Percentiles rank a stretch among this genome's conserved stretches.
These are phyloP conservation scores for Pedetes capensis DNA, from an alignment of 2,113 vertebrate species.

Conservation along the genomic window DNA sequence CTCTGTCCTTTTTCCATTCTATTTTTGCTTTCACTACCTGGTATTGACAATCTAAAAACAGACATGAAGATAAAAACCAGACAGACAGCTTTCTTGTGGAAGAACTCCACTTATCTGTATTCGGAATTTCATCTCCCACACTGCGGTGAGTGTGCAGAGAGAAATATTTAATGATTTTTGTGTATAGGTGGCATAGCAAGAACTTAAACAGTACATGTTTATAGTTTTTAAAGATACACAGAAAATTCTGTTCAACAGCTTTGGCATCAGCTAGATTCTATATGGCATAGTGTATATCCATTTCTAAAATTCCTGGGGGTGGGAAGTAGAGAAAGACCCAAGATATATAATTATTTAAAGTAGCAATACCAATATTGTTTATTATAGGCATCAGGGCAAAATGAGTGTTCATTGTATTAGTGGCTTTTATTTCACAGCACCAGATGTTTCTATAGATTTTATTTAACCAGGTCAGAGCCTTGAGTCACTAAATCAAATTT, in stretches of 20 bases:
- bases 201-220: not conserved
- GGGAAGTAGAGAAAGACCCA: conserved; percentile 22
- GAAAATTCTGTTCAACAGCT: not conserved
- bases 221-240: not conserved
- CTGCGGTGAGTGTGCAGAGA: not conserved
- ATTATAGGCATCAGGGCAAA: not conserved
- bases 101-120: not conserved
- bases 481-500: conserved; percentile 70
- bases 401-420: conserved; percentile 41
- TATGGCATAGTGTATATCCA: not conserved
- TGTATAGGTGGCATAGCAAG: not conserved
- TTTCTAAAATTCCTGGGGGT: conserved; percentile 47
- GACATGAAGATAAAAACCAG: not conserved
- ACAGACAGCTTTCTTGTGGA: not conserved
- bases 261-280: conserved; percentile 23
- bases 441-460: conserved; percentile 73
- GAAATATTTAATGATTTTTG: not conserved
- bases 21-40: not conserved
- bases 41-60: not conserved
- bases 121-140: not conserved
- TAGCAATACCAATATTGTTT: conserved; percentile 56
- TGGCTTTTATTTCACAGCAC: conserved; percentile 62
- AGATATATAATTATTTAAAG: conserved; percentile 65
- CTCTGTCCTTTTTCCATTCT: not conserved
- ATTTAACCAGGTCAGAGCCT: conserved; percentile 57